Evolutionary conservation across 2,888 invertebrate species (phyloP).

Genomic region (Andrena camellia): DNA sequence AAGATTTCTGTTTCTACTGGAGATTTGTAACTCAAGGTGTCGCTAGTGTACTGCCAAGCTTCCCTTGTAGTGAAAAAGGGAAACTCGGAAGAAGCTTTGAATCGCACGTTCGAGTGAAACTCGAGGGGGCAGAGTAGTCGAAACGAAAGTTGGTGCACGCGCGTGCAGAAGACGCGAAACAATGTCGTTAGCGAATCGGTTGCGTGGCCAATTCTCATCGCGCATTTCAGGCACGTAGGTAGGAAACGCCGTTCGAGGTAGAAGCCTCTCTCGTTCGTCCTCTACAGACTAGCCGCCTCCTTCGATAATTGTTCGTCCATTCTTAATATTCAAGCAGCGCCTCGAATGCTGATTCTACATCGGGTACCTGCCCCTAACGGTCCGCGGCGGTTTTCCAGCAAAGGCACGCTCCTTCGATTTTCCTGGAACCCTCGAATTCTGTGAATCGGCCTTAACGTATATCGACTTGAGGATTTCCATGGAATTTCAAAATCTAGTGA

Average conservation of each 20-base stretch:
- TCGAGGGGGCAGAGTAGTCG: not conserved
- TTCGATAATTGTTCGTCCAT: conserved; percentile 55
- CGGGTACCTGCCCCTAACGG: conserved; percentile 10
- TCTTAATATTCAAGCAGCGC: conserved; percentile 60
- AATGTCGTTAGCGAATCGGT: conserved; percentile 51
- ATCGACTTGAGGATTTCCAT: not conserved
- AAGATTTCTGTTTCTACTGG: no score
- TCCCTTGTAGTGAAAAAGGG: no score
- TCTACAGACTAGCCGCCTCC: not conserved
- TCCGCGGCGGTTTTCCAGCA: not conserved
- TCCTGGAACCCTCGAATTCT: not conserved
- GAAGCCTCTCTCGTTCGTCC: conserved; percentile 29
- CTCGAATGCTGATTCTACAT: conserved; percentile 27
- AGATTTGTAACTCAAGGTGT: no score
- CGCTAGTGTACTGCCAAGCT: no score
- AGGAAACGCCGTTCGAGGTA: conserved; percentile 61
- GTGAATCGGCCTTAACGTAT: not conserved
- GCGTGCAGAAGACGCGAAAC: conserved; percentile 39
- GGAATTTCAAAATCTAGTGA: no score
- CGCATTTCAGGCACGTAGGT: conserved; percentile 64
- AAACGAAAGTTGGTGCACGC: not conserved
- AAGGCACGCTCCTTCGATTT: not conserved
- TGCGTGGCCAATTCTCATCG: conserved; percentile 44
- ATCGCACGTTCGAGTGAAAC: no score
- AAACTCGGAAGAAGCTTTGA: no score